Conservation (phyloP, 2,888 invertebrate species). For the Drosophila infuscata region DNA sequence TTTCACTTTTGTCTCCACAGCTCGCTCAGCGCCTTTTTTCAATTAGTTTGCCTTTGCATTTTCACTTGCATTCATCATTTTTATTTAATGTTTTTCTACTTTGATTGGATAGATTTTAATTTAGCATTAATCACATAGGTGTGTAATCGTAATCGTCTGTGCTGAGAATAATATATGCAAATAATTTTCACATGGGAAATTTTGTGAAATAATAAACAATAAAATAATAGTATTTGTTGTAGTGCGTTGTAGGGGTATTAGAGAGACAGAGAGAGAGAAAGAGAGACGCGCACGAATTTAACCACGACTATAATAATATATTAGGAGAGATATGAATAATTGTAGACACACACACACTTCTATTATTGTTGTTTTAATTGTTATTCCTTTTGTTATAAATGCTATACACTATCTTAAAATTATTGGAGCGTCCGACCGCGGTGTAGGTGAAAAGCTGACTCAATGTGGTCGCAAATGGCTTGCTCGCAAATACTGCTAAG, state of each 20-base stretch:
- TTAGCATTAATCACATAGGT: conserved; percentile 29
- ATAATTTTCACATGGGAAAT: conserved; percentile 49
- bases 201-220: conserved; percentile 41
- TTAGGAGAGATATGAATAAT: conserved; percentile 19
- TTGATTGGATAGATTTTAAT: conserved; percentile 38
- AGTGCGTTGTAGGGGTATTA: conserved; percentile 34
- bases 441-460: conserved; percentile 53
- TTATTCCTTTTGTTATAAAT: conserved; percentile 45
- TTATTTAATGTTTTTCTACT: conserved; percentile 23
- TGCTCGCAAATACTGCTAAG: not conserved
- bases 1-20: conserved; percentile 74
- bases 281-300: conserved; percentile 29
- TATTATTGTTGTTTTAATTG: conserved; percentile 11
- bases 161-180: conserved; percentile 62
- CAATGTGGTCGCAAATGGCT: conserved; percentile 39
- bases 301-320: conserved; percentile 11
- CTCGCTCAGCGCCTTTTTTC: conserved; percentile 57
- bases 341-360: conserved; percentile 18
- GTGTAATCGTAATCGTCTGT: conserved; percentile 15
- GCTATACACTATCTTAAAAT: conserved; percentile 66
- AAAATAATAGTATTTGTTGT: conserved; percentile 51
- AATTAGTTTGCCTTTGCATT: conserved; percentile 63
- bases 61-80: conserved; percentile 53
- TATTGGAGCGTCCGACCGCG: conserved; percentile 67
- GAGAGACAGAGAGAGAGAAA: conserved; percentile 9